A percentile compares a stretch with the other conserved stretches of the same genome.
These are phyloP conservation scores for Meteorus colon DNA, from an alignment of 2,888 invertebrate genomes.

Conservation along the genomic window DNA sequence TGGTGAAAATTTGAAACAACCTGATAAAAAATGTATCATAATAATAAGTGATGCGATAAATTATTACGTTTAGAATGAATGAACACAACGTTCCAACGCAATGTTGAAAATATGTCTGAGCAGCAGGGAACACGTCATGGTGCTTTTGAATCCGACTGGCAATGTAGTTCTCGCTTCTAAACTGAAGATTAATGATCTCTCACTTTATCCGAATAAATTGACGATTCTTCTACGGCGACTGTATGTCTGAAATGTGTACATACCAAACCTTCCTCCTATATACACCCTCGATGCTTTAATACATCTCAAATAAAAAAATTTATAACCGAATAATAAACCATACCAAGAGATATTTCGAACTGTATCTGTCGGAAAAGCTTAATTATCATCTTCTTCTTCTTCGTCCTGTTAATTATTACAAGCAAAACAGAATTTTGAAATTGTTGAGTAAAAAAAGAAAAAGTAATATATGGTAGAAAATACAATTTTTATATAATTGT, in stretches of 20 bases:
- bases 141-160: background rate
- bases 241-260: background rate
- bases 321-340: too few species aligned
- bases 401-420: too few species aligned
- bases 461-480: too few species aligned
- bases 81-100: background rate
- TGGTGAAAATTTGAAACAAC: background rate
- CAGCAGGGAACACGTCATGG: conserved; percentile 22
- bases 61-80: background rate
- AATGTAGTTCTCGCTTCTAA: background rate
- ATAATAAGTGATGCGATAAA: background rate
- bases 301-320: background rate
- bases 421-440: too few species aligned
- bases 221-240: conserved; percentile 15
- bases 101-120: background rate
- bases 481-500: too few species aligned
- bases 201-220: conserved; percentile 16
- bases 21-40: background rate
- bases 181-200: conserved; percentile 7
- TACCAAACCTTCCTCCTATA: background rate
- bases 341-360: too few species aligned
- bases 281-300: background rate
- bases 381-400: too few species aligned
- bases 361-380: too few species aligned
- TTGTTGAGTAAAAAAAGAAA: too few species aligned